These are phyloP conservation scores for Fabriciana adippe DNA, from an alignment of 2,888 invertebrate genomes.

Conservation along the genomic window DNA sequence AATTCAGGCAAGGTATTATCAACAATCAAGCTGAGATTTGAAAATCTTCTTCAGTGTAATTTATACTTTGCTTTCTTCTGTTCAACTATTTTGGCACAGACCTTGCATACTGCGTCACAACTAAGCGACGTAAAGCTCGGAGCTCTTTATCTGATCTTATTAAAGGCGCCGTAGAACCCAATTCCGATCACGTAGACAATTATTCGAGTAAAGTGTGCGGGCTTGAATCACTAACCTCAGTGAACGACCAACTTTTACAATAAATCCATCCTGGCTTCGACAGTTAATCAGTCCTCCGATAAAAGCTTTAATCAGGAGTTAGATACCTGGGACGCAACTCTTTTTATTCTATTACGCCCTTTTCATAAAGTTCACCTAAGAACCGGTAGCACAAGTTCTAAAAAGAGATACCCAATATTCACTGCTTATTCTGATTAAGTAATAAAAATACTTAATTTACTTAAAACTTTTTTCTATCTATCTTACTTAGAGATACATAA, in stretches of 20 bases:
- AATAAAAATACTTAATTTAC: too few species aligned
- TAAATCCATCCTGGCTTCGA: conserved; percentile 80
- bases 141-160: conserved; percentile 73
- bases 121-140: conserved; percentile 39
- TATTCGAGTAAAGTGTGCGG: conserved; percentile 81
- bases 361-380: conserved; percentile 35
- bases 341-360: conserved; percentile 42
- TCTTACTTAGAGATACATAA: too few species aligned
- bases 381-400: too few species aligned
- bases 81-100: conserved; percentile 25
- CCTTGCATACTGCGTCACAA: conserved; percentile 32
- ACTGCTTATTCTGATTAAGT: too few species aligned
- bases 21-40: neutral
- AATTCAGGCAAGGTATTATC: neutral
- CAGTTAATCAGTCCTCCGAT: conserved; percentile 81
- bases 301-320: conserved; percentile 80
- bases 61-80: neutral
- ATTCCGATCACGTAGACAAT: conserved; percentile 82
- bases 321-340: conserved; percentile 64
- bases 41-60: neutral
- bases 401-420: too few species aligned
- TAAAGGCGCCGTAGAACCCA: conserved; percentile 68
- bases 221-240: conserved; percentile 80
- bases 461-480: too few species aligned
- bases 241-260: conserved; percentile 81